phyloP scores from a whole-genome alignment of 1,140 invertebrate species.

The Hesperophylax magnus region DNA sequence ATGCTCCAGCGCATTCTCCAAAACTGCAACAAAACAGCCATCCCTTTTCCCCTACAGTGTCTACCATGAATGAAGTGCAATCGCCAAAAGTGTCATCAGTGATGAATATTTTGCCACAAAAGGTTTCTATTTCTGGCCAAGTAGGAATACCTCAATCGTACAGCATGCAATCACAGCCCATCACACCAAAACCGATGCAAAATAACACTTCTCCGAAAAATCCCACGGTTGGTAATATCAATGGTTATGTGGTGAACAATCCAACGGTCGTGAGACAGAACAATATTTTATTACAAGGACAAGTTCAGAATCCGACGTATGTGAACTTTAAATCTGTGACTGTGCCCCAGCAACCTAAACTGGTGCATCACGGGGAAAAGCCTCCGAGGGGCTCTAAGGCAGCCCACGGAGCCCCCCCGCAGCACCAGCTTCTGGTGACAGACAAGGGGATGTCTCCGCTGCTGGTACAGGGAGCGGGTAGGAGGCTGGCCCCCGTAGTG shows the following conservation, averaged over 20 bases:
- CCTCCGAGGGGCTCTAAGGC: neutral
- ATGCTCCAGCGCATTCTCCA: neutral
- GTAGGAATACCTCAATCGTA: conserved; percentile 19
- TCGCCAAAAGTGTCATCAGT: neutral
- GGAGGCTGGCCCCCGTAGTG: conserved; percentile 67
- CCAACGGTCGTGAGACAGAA: neutral
- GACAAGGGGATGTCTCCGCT: conserved; percentile 65
- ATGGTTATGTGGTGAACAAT: conserved; percentile 20
- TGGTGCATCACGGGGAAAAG: conserved; percentile 23
- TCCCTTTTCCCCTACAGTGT: neutral
- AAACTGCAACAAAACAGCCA: neutral
- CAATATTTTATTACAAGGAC: conserved; percentile 46
- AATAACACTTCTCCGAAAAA: neutral
- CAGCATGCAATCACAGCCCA: neutral
- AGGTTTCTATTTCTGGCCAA: neutral
- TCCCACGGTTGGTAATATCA: neutral
- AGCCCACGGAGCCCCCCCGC: conserved; percentile 1
- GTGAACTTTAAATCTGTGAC: conserved; percentile 46
- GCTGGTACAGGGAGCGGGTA: conserved; percentile 65
- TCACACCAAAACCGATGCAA: neutral
- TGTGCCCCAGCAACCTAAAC: conserved; percentile 27
- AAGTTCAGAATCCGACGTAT: conserved; percentile 32
- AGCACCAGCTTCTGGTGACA: conserved; percentile 50
- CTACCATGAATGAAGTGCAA: conserved; percentile 17
- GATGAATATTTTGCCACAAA: neutral